Conservation (phyloP, 2,113 vertebrate species). For the Dicrurus megarhynchus region DNA sequence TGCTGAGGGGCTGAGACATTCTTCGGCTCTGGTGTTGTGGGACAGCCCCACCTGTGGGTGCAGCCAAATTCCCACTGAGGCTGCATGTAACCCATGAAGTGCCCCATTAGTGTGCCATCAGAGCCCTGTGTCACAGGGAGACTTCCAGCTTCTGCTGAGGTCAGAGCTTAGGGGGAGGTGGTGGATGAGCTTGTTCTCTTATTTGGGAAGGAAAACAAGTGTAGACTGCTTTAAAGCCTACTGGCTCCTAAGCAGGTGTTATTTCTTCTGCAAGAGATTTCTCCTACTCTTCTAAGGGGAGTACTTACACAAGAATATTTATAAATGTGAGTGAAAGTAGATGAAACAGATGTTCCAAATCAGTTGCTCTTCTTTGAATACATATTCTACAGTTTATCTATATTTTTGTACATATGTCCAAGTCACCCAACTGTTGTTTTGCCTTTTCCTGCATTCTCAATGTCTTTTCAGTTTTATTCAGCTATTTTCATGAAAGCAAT, state of each 20-base stretch:
- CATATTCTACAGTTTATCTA: background rate
- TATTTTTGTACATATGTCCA: background rate
- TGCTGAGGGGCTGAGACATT: background rate
- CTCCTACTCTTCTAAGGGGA: background rate
- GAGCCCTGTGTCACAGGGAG: background rate
- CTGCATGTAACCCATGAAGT: background rate
- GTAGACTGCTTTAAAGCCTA: background rate
- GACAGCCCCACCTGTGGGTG: background rate
- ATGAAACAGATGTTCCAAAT: background rate
- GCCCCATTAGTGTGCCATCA: fast-evolving
- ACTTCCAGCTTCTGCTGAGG: background rate
- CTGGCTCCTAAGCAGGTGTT: background rate
- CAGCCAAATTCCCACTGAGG: background rate
- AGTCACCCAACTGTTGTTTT: background rate
- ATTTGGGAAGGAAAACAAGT: background rate
- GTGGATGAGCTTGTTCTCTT: background rate
- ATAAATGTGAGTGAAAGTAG: background rate
- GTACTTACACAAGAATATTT: background rate
- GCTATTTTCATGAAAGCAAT: background rate
- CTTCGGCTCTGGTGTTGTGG: background rate
- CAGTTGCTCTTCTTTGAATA: background rate
- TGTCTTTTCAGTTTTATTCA: background rate
- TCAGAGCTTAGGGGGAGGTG: background rate
- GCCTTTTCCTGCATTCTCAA: background rate
- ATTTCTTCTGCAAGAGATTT: background rate